These are phyloP conservation scores for Drosophila ustulata DNA, from an alignment of 2,888 invertebrate species.

Conservation along the genomic window DNA sequence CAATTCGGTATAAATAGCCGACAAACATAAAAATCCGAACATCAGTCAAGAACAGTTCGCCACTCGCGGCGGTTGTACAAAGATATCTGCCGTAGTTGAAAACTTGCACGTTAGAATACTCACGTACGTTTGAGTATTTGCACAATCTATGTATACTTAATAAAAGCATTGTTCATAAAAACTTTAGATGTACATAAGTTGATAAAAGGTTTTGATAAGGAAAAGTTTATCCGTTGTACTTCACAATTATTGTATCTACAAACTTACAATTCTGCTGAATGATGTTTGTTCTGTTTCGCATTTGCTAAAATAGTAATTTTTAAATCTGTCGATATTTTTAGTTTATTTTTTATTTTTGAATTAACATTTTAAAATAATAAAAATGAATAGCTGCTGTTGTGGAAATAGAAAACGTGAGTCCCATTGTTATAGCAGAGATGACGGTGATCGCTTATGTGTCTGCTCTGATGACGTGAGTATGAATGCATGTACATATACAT, in stretches of 20 bases:
- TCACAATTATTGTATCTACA: constrained; percentile 1
- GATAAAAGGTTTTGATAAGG: neutral
- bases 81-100: constrained; percentile 1
- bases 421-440: constrained; percentile 21
- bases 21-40: constrained; percentile 25
- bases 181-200: no score
- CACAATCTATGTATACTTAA: neutral
- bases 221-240: constrained; percentile 3
- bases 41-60: constrained; percentile 53
- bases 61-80: constrained; percentile 43
- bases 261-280: neutral
- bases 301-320: neutral
- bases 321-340: neutral
- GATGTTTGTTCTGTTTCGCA: neutral
- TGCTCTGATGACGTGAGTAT: constrained; percentile 50
- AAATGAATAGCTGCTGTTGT: constrained; percentile 58
- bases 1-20: constrained; percentile 3
- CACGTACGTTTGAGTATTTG: neutral
- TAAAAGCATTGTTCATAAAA: neutral
- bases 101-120: neutral
- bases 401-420: constrained; percentile 41
- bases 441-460: constrained; percentile 27
- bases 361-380: neutral
- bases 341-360: constrained; percentile 13
- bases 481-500: neutral